phyloP scores from a whole-genome alignment of 2,888 invertebrate species.

The Empis stercorea region DNA sequence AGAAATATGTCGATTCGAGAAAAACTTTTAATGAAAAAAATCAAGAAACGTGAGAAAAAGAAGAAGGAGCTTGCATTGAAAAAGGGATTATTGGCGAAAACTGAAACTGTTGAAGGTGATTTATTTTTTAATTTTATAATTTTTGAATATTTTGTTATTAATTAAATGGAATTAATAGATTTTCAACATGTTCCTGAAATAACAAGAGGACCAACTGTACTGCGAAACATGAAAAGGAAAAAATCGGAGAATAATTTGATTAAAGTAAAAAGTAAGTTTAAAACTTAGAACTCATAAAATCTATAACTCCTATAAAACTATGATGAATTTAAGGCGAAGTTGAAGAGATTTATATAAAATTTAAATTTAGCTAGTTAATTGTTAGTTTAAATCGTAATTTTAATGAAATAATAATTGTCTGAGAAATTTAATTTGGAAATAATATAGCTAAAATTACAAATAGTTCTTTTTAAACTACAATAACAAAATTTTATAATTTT shows the following conservation, averaged over 20 bases:
- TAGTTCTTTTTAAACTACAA: neutral
- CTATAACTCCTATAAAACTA: constrained; percentile 10
- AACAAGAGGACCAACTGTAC: no score
- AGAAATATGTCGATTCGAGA: constrained; percentile 40
- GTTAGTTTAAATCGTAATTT: neutral
- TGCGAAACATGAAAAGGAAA: no score
- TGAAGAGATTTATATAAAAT: constrained; percentile 35
- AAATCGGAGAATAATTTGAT: no score
- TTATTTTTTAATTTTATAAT: neutral
- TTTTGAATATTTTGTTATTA: neutral
- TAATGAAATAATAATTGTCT: neutral
- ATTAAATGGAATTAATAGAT: neutral
- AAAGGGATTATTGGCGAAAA: constrained; percentile 23
- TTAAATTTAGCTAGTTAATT: constrained; percentile 18
- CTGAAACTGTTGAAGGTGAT: neutral
- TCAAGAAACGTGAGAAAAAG: constrained; percentile 62
- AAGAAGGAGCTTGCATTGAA: constrained; percentile 51
- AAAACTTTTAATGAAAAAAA: constrained; percentile 61
- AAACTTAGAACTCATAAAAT: neutral
- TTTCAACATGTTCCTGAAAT: no score
- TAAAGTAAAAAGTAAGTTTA: no score
- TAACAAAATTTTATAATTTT: neutral
- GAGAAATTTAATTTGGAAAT: neutral
- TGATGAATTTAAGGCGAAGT: constrained; percentile 54
- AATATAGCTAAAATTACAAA: no score